Evolutionary conservation across 2,888 invertebrate genomes (phyloP), one percentile per base, ranked within the genome.

Genomic region (Geophilus truncorum): DNA sequence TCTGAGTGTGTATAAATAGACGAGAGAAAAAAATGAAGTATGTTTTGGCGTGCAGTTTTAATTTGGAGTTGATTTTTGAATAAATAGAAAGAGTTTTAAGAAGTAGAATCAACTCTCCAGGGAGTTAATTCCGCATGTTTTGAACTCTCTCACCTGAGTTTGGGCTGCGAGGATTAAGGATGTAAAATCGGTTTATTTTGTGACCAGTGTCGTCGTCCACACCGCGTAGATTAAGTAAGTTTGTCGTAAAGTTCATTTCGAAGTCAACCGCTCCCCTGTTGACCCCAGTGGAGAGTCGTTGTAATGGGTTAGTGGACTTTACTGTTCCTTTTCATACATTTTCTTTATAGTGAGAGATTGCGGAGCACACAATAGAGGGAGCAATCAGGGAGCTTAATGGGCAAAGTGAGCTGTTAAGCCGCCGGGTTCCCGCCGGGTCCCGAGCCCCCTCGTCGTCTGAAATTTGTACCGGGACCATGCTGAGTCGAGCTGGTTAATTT

Each of bases 401-500:
- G 28, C 70, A 70, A 70, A 70, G 70, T 70, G 70, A 70, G 70
- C 70, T 70, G 70, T 70, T 70, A 70, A 70, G 70, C 70, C 70
- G 70, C 70, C 70, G 70, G n/a, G 70, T 70, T 70, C 70, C 70
- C 70, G 70, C 70, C 70, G 70, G 70, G 25, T 70, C 70, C 70
- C 70, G 70, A 70, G 70, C 70, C 70, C 70, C 70, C 70, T 70
- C 25, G 70, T 28, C 70, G 70, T 28, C 70, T 70, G 70, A 70
- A 70, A 70, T 70, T 70, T 70, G 70, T 70, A 70, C 70, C n/a
- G 70, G 70, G 70, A 25, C 70, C 70, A 70, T 28, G 70, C 70
- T 70, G 70, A 10, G 70, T 70, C 70, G 70, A 70, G 70, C 70
- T 70, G 70, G 70, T 70, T 70, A 70, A 70, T 70, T 70, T 70